Percentiles rank a stretch among this genome's conserved stretches.
Conservation (phyloP, 2,113 vertebrate species). For the Nycticryphes semicollaris region DNA sequence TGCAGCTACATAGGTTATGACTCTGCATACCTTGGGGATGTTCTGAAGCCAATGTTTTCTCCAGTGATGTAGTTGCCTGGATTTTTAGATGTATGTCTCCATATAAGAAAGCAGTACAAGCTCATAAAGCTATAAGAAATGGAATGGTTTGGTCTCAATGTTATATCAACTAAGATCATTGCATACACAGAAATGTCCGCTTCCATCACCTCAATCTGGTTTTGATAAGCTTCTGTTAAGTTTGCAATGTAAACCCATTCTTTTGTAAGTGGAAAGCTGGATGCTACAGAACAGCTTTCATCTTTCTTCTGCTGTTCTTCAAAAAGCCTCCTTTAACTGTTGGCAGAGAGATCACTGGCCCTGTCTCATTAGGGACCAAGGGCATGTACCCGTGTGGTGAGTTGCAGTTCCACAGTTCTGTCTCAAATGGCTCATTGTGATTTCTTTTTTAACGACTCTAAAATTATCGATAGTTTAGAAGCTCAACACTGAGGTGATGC, state of each 20-base stretch:
- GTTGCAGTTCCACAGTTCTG: neutral
- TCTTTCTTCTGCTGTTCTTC: neutral
- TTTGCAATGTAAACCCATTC: neutral
- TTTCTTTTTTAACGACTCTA: neutral
- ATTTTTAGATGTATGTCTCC: neutral
- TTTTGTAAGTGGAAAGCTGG: neutral
- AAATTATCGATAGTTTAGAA: neutral
- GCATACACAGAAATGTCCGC: neutral
- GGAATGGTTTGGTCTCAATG: neutral
- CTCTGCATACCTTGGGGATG: neutral
- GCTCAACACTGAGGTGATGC: neutral
- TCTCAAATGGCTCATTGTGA: neutral
- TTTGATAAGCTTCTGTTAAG: neutral
- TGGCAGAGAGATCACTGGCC: neutral
- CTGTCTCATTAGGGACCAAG: neutral
- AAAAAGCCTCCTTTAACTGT: neutral
- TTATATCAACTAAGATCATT: neutral
- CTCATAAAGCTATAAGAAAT: neutral
- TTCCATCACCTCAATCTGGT: neutral
- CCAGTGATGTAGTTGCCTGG: neutral
- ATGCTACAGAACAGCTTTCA: neutral
- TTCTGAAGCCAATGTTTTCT: neutral
- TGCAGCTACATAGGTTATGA: neutral
- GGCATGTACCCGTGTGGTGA: neutral
- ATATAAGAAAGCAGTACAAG: neutral